phyloP scores from a whole-genome alignment of 2,113 vertebrate genomes.

The Indicator indicator region DNA sequence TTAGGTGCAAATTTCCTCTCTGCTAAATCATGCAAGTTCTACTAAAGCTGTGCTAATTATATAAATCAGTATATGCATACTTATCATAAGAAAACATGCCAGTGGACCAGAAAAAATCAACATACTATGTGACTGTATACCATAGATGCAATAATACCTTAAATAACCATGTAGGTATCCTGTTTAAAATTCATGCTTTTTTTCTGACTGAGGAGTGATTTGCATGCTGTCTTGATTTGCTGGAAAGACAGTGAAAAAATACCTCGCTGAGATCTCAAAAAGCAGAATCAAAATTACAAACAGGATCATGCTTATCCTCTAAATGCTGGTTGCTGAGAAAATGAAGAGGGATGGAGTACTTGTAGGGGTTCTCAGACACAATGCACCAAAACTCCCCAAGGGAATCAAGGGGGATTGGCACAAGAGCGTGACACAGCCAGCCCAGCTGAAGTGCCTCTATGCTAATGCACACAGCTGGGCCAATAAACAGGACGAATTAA shows the following conservation, averaged over 20 bases:
- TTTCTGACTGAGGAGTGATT: neutral
- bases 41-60: neutral
- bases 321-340: neutral
- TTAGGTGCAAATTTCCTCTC: neutral
- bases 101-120: neutral
- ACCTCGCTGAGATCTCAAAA: neutral
- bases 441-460: too few species aligned
- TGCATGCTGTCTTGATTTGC: neutral
- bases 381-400: too few species aligned
- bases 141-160: neutral
- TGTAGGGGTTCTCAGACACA: too few species aligned
- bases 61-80: neutral
- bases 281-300: conserved; percentile 22
- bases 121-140: neutral
- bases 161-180: neutral
- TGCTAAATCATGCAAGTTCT: neutral
- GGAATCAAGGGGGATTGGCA: too few species aligned
- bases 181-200: neutral
- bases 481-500: too few species aligned
- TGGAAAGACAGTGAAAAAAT: neutral
- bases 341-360: neutral
- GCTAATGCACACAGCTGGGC: too few species aligned
- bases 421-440: too few species aligned
- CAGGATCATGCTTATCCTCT: neutral
- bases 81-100: neutral